These are phyloP conservation scores for Physocephala rufipes DNA, from an alignment of 2,888 invertebrate genomes.

Conservation along the genomic window DNA sequence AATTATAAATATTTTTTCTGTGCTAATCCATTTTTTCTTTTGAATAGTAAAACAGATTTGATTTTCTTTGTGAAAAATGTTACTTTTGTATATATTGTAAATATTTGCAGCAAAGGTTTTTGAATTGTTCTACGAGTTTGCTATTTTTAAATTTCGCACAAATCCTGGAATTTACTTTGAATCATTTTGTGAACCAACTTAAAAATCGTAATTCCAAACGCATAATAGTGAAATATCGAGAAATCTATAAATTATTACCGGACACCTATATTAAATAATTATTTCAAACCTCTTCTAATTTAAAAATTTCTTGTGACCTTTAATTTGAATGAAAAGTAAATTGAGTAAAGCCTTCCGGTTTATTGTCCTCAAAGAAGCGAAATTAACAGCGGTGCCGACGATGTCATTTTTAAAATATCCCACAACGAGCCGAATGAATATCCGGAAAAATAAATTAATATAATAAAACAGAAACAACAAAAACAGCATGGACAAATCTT, in stretches of 20 bases:
- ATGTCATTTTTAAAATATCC: no score
- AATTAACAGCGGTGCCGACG: no score
- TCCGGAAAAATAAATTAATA: background rate
- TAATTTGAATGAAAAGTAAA: background rate
- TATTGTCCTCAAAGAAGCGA: background rate
- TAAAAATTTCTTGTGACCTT: no score
- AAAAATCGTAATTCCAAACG: no score
- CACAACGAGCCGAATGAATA: no score
- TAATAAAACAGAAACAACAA: background rate
- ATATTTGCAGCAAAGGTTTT: background rate
- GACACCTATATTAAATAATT: no score
- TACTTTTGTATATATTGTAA: background rate
- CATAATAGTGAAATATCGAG: no score
- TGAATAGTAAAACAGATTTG: background rate
- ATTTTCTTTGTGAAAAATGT: background rate
- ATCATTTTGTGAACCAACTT: no score
- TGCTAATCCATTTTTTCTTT: background rate
- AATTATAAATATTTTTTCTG: conserved; percentile 1
- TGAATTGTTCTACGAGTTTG: background rate
- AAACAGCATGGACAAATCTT: background rate
- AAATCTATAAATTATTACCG: no score
- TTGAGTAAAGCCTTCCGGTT: background rate
- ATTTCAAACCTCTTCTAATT: no score
- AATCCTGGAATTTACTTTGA: background rate
- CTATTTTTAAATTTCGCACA: background rate